phyloP scores from a whole-genome alignment of 2,113 vertebrate genomes.

The Lepidothrix coronata region DNA sequence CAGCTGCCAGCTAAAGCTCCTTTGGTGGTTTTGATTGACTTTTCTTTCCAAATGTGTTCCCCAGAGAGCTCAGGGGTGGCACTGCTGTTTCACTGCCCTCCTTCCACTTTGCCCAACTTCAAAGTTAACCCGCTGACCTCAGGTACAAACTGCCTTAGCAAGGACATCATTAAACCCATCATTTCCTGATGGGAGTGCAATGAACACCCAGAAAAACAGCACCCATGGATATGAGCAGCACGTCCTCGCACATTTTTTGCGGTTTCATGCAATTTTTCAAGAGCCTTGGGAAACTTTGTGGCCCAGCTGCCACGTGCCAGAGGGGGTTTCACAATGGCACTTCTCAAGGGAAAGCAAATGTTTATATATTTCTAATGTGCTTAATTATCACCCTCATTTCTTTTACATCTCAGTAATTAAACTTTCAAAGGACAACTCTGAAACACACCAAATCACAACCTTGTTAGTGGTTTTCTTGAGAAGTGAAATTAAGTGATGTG shows the following conservation, averaged over 20 bases:
- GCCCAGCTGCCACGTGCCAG: not conserved
- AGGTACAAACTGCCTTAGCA: slow-evolving; percentile 24
- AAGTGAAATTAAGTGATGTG: not conserved
- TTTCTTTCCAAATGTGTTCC: not conserved
- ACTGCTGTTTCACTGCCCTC: not conserved
- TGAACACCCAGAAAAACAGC: not conserved
- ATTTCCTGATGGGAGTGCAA: not conserved
- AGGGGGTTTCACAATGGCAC: not conserved
- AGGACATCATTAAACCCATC: slow-evolving; percentile 29
- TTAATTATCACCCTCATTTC: not conserved
- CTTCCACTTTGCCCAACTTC: slow-evolving; percentile 10
- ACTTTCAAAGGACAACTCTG: not conserved
- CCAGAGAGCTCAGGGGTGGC: not conserved
- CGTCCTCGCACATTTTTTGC: not conserved
- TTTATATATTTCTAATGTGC: not conserved
- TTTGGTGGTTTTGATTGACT: slow-evolving; percentile 30
- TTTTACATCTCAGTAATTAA: not conserved
- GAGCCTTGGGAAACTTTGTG: not conserved
- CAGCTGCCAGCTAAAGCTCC: slow-evolving; percentile 12
- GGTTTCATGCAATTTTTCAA: not conserved
- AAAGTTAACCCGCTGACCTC: slow-evolving; percentile 33
- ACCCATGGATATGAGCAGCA: not conserved
- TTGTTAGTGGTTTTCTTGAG: not conserved
- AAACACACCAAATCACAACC: not conserved
- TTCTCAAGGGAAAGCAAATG: not conserved